These are phyloP conservation scores for Nyctalus aviator DNA, from an alignment of 2,797 vertebrate species.

Conservation along the genomic window DNA sequence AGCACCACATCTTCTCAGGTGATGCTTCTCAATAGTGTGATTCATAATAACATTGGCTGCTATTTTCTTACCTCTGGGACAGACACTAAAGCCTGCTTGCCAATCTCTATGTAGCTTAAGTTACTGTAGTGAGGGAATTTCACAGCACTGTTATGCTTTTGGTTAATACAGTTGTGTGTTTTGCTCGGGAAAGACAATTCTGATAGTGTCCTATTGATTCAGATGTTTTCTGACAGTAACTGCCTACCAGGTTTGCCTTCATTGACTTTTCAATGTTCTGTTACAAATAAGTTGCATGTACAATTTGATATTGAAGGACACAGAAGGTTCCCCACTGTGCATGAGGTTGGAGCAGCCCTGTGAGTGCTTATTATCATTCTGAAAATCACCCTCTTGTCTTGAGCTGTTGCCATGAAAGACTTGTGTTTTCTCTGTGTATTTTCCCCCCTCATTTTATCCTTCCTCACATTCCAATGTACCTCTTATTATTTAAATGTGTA, in stretches of 20 bases:
- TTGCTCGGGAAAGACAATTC: slow-evolving; percentile 69
- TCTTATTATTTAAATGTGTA: slow-evolving; percentile 59
- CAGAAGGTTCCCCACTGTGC: slow-evolving; percentile 30
- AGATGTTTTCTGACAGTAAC: slow-evolving; percentile 69
- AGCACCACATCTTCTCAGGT: background rate
- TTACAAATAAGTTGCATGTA: slow-evolving; percentile 82
- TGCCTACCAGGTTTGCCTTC: slow-evolving; percentile 71
- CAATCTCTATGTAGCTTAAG: background rate
- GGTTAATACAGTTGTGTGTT: slow-evolving; percentile 64
- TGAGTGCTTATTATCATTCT: slow-evolving; percentile 54
- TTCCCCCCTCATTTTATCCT: slow-evolving; percentile 41
- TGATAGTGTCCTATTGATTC: slow-evolving; percentile 72
- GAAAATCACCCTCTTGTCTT: slow-evolving; percentile 52
- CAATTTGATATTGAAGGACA: slow-evolving; percentile 64
- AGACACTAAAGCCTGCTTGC: background rate
- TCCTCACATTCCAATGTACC: background rate
- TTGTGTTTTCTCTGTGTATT: slow-evolving; percentile 40
- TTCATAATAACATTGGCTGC: background rate
- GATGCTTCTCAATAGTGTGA: background rate
- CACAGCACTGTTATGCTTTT: slow-evolving; percentile 67
- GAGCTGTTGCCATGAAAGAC: background rate
- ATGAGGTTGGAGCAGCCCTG: slow-evolving; percentile 11
- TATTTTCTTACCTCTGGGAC: slow-evolving; percentile 12
- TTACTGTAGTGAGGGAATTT: slow-evolving; percentile 54
- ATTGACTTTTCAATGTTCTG: slow-evolving; percentile 78